Evolutionary conservation across 1,140 invertebrate genomes (phyloP).

Genomic region (Popillia japonica): DNA sequence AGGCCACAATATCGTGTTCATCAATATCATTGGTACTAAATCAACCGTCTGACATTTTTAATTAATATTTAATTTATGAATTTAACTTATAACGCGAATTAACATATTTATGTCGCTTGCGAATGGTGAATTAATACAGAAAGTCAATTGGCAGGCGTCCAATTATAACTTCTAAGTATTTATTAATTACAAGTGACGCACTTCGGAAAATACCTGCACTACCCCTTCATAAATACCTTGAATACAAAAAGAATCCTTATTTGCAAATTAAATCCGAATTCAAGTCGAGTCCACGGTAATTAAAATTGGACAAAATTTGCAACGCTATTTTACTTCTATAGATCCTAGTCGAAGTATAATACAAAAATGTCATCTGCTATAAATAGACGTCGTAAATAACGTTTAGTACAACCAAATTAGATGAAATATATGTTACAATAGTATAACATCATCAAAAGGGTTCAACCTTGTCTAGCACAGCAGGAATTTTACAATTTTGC

Average conservation of each 20-base stretch:
- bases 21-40: too few species aligned
- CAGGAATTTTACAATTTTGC: neutral
- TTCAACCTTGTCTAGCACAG: conserved; percentile 7
- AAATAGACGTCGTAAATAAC: too few species aligned
- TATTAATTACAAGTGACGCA: neutral
- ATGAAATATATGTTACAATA: neutral
- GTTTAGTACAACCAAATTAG: too few species aligned
- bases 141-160: neutral
- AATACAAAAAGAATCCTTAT: too few species aligned
- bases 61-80: conserved; percentile 24
- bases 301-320: too few species aligned
- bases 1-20: too few species aligned
- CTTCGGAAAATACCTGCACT: neutral
- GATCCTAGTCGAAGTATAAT: too few species aligned
- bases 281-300: too few species aligned
- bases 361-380: too few species aligned
- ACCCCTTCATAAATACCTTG: neutral
- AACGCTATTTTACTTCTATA: too few species aligned
- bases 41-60: conserved; percentile 6
- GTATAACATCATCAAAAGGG: neutral
- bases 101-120: conserved; percentile 7
- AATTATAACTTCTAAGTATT: neutral
- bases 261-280: too few species aligned
- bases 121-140: conserved; percentile 22
- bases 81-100: neutral